Conservation (phyloP, 2,797 vertebrate genomes). For the Pangasius macronema region DNA sequence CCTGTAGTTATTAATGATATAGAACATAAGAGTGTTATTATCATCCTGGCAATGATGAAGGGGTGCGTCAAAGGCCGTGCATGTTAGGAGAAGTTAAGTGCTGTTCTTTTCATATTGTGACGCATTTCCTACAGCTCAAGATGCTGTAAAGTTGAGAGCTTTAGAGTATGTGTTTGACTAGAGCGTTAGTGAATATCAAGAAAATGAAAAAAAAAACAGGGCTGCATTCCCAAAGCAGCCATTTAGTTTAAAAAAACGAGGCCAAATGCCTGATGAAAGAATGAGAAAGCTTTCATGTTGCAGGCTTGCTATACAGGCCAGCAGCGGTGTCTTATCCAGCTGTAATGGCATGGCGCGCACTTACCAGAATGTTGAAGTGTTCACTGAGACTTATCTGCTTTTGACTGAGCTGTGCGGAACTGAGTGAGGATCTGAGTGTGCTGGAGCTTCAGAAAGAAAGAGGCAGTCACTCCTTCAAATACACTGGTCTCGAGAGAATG, state of each 20-base stretch:
- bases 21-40: background rate
- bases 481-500: slow-evolving; percentile 59
- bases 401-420: slow-evolving; percentile 35
- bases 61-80: background rate
- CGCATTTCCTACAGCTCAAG: background rate
- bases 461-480: slow-evolving; percentile 62
- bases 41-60: background rate
- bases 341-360: slow-evolving; percentile 34
- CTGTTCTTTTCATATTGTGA: slow-evolving; percentile 26
- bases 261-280: slow-evolving; percentile 36
- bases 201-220: slow-evolving; percentile 8
- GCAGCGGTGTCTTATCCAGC: slow-evolving; percentile 38
- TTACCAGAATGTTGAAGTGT: slow-evolving; percentile 29
- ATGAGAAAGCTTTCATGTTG: slow-evolving; percentile 39
- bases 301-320: slow-evolving; percentile 22
- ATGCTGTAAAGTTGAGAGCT: slow-evolving; percentile 1
- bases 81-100: background rate
- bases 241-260: slow-evolving; percentile 33
- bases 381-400: slow-evolving; percentile 46
- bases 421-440: slow-evolving; percentile 11
- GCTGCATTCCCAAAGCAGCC: slow-evolving; percentile 26
- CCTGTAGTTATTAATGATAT: background rate
- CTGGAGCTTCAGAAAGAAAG: slow-evolving; percentile 58
- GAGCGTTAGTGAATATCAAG: background rate
- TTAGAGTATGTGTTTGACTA: background rate